Conservation (phyloP, 2,888 invertebrate species). For the Synergus itoensis region DNA sequence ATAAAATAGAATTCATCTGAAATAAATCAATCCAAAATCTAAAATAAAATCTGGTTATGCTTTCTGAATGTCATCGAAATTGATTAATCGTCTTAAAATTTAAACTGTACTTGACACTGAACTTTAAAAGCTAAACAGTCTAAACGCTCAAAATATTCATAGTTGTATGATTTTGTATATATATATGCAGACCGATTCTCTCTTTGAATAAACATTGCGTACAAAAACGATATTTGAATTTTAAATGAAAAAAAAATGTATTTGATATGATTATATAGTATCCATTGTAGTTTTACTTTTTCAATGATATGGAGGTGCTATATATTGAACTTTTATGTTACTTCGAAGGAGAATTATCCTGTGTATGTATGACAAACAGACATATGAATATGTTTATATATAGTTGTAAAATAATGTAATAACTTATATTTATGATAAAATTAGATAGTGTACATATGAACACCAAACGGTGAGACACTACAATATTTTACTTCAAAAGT, state of each 20-base stretch:
- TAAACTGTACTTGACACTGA: constrained; percentile 24
- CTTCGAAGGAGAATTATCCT: constrained; percentile 25
- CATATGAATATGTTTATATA: constrained; percentile 27
- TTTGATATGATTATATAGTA: too few relatives aligned
- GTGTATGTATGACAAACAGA: constrained; percentile 9
- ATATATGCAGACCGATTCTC: constrained; percentile 26
- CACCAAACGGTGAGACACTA: constrained; percentile 43
- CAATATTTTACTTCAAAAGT: constrained; percentile 20
- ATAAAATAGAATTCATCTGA: too few relatives aligned
- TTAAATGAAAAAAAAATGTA: background rate
- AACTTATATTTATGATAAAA: constrained; percentile 57
- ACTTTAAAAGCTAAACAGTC: constrained; percentile 48
- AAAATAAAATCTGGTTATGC: background rate
- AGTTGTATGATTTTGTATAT: constrained; percentile 49
- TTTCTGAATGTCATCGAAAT: background rate
- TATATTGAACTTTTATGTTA: background rate
- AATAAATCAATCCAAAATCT: too few relatives aligned
- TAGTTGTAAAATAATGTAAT: constrained; percentile 52
- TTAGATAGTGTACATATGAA: constrained; percentile 53
- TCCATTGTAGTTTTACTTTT: background rate
- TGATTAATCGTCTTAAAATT: background rate
- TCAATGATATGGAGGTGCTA: background rate
- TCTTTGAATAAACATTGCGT: background rate
- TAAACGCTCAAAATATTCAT: constrained; percentile 55
- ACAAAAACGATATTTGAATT: background rate